phyloP scores from a whole-genome alignment of 2,797 vertebrate genomes.

The Cottoperca gobio region DNA sequence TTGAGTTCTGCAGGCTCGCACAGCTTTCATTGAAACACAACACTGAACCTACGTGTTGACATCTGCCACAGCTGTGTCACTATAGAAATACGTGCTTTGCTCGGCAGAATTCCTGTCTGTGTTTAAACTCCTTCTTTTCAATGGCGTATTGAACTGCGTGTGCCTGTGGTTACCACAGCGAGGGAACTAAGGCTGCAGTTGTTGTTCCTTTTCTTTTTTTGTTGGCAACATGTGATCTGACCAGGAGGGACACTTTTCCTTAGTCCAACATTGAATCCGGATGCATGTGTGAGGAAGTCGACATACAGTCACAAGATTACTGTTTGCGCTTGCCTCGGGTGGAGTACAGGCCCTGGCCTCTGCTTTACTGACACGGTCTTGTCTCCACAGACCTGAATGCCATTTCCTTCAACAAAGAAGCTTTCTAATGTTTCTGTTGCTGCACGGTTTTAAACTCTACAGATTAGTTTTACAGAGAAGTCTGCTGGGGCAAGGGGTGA shows the following conservation, averaged over 20 bases:
- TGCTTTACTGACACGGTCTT: conserved; percentile 27
- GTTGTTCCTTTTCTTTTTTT: conserved; percentile 15
- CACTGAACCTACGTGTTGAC: conserved; percentile 55
- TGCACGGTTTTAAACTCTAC: conserved; percentile 59
- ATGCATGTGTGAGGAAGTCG: conserved; percentile 73
- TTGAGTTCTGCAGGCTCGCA: conserved; percentile 25
- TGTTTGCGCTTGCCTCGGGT: conserved; percentile 76
- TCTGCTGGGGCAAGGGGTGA: conserved; percentile 42
- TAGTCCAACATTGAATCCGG: conserved; percentile 62
- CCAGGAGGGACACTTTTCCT: conserved; percentile 51
- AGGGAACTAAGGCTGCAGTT: conserved; percentile 10
- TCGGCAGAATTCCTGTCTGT: conserved; percentile 66
- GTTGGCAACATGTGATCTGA: conserved; percentile 52
- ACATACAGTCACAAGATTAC: conserved; percentile 76
- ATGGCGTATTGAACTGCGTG: conserved; percentile 43
- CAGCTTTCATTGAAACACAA: conserved; percentile 33
- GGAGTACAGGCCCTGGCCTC: conserved; percentile 49
- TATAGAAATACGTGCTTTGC: conserved; percentile 69
- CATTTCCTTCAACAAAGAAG: conserved; percentile 73
- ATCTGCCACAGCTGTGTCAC: conserved; percentile 69
- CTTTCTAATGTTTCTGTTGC: conserved; percentile 69
- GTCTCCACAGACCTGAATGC: conserved; percentile 52
- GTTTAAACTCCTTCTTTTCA: conserved; percentile 53
- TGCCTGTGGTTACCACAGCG: conserved; percentile 18
- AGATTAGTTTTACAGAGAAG: conserved; percentile 62